These are phyloP conservation scores for Tor tambroides DNA, from an alignment of 2,113 vertebrate species.

Conservation along the genomic window DNA sequence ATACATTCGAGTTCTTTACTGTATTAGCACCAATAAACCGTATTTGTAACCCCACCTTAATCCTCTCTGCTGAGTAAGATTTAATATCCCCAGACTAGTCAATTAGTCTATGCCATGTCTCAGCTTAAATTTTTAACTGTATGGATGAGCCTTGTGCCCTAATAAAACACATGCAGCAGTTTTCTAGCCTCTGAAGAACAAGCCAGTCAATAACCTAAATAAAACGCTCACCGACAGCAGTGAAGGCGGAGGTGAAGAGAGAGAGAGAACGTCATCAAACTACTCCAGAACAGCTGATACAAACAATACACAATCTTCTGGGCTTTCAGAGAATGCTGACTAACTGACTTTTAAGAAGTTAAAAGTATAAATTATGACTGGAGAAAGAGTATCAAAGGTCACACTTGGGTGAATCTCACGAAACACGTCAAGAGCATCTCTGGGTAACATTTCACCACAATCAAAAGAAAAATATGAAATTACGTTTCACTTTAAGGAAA, in stretches of 20 bases:
- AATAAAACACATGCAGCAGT: slow-evolving; percentile 8
- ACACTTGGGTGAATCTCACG: slow-evolving; percentile 1
- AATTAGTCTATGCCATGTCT: slow-evolving; percentile 8
- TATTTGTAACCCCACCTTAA: neutral
- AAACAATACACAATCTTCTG: slow-evolving; percentile 12
- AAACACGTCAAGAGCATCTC: slow-evolving; percentile 10
- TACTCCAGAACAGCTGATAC: slow-evolving; percentile 5
- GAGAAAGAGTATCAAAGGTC: slow-evolving; percentile 29
- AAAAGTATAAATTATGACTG: slow-evolving; percentile 31
- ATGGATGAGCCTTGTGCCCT: neutral
- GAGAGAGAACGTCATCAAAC: slow-evolving; percentile 1
- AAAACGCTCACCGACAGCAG: neutral
- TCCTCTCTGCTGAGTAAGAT: neutral
- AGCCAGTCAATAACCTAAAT: slow-evolving; percentile 24
- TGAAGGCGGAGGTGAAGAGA: neutral
- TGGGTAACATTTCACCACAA: neutral
- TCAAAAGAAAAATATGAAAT: neutral
- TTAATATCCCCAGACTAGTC: neutral
- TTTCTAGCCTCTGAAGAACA: slow-evolving; percentile 1
- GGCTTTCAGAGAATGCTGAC: neutral
- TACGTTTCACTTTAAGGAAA: neutral
- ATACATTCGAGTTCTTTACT: neutral
- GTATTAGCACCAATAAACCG: neutral
- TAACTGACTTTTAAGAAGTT: slow-evolving; percentile 34
- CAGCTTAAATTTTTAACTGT: slow-evolving; percentile 21